phyloP scores from a whole-genome alignment of 1,140 invertebrate genomes.

The Polyergus mexicanus region DNA sequence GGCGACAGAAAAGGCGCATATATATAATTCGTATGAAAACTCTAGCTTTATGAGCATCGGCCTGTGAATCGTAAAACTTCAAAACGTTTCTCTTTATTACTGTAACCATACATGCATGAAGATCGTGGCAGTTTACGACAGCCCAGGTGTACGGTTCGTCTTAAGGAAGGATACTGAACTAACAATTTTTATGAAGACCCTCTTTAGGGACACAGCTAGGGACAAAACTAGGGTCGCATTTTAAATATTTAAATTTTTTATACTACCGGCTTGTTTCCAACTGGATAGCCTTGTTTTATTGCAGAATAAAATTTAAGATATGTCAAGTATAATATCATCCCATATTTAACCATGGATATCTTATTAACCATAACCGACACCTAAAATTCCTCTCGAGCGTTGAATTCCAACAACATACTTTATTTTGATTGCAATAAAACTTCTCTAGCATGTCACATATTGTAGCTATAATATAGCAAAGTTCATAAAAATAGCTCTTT shows the following conservation, averaged over 20 bases:
- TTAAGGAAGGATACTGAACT: not conserved
- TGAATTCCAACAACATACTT: too few species aligned
- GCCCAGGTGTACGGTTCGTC: not conserved
- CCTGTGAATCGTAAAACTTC: conserved; percentile 54
- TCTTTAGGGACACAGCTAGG: not conserved
- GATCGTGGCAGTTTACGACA: not conserved
- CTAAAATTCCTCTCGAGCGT: too few species aligned
- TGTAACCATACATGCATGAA: conserved; percentile 1
- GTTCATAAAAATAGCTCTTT: too few species aligned
- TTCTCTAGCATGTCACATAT: too few species aligned
- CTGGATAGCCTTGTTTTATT: not conserved
- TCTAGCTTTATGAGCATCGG: conserved; percentile 39
- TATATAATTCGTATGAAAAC: conserved; percentile 48
- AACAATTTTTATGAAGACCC: not conserved
- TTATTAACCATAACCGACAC: too few species aligned
- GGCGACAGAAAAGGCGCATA: not conserved
- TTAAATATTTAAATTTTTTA: not conserved
- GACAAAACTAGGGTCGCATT: not conserved
- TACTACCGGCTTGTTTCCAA: not conserved
- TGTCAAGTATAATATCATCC: not conserved
- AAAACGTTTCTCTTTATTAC: conserved; percentile 57
- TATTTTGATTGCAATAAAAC: too few species aligned
- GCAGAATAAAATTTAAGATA: not conserved
- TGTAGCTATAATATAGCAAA: too few species aligned
- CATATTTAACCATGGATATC: too few species aligned